Percentiles rank a stretch among this genome's conserved stretches.
Evolutionary conservation across 2,888 invertebrate species (phyloP).

Genomic region (Torymus aiolomorphi): DNA sequence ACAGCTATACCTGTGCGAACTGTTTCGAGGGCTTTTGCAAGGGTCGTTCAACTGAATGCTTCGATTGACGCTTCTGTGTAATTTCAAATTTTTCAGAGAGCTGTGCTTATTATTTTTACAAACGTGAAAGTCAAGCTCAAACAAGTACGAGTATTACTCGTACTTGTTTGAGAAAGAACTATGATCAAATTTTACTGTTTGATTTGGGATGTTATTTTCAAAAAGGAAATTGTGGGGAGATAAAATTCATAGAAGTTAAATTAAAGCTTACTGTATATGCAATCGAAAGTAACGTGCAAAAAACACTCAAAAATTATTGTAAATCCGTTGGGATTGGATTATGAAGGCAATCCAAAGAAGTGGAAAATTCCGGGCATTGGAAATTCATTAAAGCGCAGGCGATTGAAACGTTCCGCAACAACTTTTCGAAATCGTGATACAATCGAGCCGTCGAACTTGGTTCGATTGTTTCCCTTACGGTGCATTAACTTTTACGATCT

Average conservation of each 20-base stretch:
- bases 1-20: no score
- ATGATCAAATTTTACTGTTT: no score
- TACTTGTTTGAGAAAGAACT: no score
- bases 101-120: no score
- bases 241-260: background rate
- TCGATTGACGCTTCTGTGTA: no score
- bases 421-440: conserved; percentile 58
- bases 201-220: no score
- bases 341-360: conserved; percentile 41
- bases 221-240: no score
- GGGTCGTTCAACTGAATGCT: no score
- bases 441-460: conserved; percentile 60
- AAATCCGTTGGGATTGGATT: conserved; percentile 30
- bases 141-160: no score
- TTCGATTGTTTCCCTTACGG: conserved; percentile 65
- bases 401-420: conserved; percentile 57
- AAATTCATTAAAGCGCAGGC: conserved; percentile 54
- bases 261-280: background rate
- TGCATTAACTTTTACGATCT: conserved; percentile 66
- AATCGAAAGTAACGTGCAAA: background rate
- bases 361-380: conserved; percentile 50
- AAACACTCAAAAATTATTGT: conserved; percentile 31
- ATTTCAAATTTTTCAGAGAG: no score
- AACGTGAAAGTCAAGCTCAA: no score
- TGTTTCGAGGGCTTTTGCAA: no score